Evolutionary conservation across 2,113 vertebrate genomes (phyloP).

Genomic region (Platysteira castanea): DNA sequence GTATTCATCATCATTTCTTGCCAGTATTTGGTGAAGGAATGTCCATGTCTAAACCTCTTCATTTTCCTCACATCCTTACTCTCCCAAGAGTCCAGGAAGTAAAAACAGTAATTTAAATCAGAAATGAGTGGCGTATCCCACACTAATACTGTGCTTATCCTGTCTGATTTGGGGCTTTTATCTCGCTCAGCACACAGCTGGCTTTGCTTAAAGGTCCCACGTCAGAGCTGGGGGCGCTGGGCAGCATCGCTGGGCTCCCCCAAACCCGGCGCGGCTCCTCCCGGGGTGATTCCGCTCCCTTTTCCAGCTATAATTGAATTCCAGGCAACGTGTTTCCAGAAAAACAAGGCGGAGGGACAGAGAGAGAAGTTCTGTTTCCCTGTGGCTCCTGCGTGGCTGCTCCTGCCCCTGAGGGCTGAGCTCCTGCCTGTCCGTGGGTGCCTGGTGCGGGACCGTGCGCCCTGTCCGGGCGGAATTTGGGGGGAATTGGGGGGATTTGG

Average conservation of each 20-base stretch:
- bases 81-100: slow-evolving; percentile 65
- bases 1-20: slow-evolving; percentile 60
- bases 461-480: not conserved
- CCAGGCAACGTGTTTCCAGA: not conserved
- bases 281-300: not conserved
- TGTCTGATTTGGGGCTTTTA: slow-evolving; percentile 80
- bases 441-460: accelerated
- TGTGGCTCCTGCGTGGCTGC: accelerated
- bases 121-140: slow-evolving; percentile 75
- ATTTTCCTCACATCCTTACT: slow-evolving; percentile 60
- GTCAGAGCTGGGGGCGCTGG: slow-evolving; percentile 64
- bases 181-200: slow-evolving; percentile 78
- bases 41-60: slow-evolving; percentile 54
- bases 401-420: not conserved
- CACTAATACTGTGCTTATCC: slow-evolving; percentile 75
- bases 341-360: not conserved
- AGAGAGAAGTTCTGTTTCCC: not conserved
- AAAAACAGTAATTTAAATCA: slow-evolving; percentile 65
- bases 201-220: slow-evolving; percentile 77
- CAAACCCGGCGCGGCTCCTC: not conserved
- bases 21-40: slow-evolving; percentile 59
- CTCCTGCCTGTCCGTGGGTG: not conserved
- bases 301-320: not conserved
- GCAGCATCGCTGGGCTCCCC: slow-evolving; percentile 38
- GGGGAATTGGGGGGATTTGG: accelerated